These are phyloP conservation scores for Vanessa atalanta DNA, from an alignment of 1,140 invertebrate species.

Conservation along the genomic window DNA sequence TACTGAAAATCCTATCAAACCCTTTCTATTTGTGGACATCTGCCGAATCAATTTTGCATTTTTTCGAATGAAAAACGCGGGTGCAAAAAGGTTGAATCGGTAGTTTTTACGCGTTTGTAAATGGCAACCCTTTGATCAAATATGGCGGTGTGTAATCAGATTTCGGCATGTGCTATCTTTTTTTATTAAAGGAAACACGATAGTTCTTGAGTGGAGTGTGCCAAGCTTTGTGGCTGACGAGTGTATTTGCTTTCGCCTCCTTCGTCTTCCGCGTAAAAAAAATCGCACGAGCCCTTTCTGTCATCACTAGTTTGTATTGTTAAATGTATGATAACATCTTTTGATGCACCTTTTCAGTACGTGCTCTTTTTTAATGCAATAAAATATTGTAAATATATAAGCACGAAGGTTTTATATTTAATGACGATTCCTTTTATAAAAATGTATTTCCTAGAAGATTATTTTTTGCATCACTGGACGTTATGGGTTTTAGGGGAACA, in stretches of 20 bases:
- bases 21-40: constrained; percentile 78
- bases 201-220: constrained; percentile 76
- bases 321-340: constrained; percentile 47
- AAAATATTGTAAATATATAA: constrained; percentile 9
- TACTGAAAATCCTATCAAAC: constrained; percentile 72
- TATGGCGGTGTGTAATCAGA: constrained; percentile 71
- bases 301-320: constrained; percentile 43
- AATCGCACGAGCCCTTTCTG: constrained; percentile 72
- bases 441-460: neutral
- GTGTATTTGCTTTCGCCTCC: constrained; percentile 72
- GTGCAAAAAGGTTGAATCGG: constrained; percentile 62
- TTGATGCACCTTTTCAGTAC: constrained; percentile 46
- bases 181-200: constrained; percentile 73
- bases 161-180: constrained; percentile 77
- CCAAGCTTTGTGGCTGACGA: constrained; percentile 69
- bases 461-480: no score
- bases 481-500: no score
- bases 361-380: neutral
- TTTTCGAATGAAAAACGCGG: constrained; percentile 60
- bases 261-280: constrained; percentile 75
- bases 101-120: constrained; percentile 60
- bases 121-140: constrained; percentile 77
- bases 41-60: constrained; percentile 79
- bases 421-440: neutral
- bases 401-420: neutral